These are phyloP conservation scores for Gila robusta DNA, from an alignment of 2,797 vertebrate species.

Conservation along the genomic window DNA sequence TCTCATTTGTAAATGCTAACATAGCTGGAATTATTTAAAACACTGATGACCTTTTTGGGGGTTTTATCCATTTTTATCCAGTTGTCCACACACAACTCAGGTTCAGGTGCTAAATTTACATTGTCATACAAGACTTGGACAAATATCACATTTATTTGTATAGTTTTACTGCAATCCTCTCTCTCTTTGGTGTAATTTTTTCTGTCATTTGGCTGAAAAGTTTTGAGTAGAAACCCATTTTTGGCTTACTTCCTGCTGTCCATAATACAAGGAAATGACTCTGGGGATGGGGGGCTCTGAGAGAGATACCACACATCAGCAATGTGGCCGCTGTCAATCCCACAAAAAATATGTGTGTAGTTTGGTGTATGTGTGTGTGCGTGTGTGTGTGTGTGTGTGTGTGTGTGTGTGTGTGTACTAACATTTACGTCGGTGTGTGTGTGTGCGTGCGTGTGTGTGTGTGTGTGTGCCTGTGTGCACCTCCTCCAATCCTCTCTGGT, in stretches of 20 bases:
- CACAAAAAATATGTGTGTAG: conserved; percentile 15
- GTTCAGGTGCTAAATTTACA: background rate
- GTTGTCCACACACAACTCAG: background rate
- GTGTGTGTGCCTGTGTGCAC: conserved; percentile 7
- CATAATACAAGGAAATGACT: conserved; percentile 69
- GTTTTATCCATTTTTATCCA: background rate
- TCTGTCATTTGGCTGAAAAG: background rate
- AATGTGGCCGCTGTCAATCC: conserved; percentile 1
- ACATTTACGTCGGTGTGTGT: too few species aligned
- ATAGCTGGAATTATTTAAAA: background rate
- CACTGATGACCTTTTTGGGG: background rate
- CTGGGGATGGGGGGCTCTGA: conserved; percentile 26
- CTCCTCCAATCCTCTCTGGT: conserved; percentile 25
- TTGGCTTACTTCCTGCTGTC: conserved; percentile 66
- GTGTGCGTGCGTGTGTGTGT: conserved; percentile 15
- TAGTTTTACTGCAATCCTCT: conserved; percentile 53
- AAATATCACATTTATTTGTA: background rate
- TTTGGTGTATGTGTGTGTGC: conserved; percentile 1
- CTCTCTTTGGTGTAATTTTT: background rate
- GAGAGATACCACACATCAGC: conserved; percentile 43
- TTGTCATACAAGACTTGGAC: background rate
- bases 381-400: background rate
- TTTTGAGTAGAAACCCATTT: conserved; percentile 38
- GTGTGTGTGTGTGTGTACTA: too few species aligned
- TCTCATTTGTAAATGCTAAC: background rate